Conservation (phyloP, 2,888 invertebrate species). For the Leptodirus hochenwartii region DNA sequence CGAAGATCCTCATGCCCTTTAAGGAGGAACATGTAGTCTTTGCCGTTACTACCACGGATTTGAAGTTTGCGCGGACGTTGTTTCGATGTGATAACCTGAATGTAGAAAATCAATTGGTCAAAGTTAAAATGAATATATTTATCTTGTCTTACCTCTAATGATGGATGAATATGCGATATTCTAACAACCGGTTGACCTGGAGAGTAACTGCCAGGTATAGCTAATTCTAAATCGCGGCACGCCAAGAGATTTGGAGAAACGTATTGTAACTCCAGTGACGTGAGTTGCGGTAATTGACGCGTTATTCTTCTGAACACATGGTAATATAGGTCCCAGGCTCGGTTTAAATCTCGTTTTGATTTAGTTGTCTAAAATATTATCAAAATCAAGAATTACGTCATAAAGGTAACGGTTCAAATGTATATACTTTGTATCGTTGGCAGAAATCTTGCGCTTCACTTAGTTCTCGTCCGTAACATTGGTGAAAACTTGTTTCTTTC, state of each 20-base stretch:
- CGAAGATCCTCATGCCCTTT: conserved; percentile 98
- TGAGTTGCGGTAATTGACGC: conserved; percentile 81
- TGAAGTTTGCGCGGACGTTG: conserved; percentile 91
- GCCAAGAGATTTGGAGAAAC: conserved; percentile 82
- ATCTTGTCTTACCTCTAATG: conserved; percentile 48
- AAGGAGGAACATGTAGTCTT: conserved; percentile 94
- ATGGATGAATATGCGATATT: conserved; percentile 79
- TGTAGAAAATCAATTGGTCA: background rate
- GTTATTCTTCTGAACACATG: conserved; percentile 95
- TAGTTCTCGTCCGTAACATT: conserved; percentile 89
- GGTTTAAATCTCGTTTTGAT: conserved; percentile 81
- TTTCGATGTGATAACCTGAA: conserved; percentile 87
- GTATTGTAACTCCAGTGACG: conserved; percentile 82
- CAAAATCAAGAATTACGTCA: no score
- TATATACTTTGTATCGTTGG: conserved; percentile 53
- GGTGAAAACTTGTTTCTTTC: conserved; percentile 93
- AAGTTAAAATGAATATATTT: conserved; percentile 1
- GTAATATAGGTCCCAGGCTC: conserved; percentile 99
- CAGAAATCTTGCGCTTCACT: conserved; percentile 94
- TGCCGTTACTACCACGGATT: conserved; percentile 88
- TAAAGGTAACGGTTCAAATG: conserved; percentile 4
- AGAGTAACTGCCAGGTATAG: conserved; percentile 95
- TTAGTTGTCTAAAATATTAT: conserved; percentile 45
- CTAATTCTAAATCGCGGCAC: conserved; percentile 84
- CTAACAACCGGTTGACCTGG: conserved; percentile 79